Evolutionary conservation across 1,140 invertebrate genomes (phyloP).

Genomic region (Octopus bimaculoides): DNA sequence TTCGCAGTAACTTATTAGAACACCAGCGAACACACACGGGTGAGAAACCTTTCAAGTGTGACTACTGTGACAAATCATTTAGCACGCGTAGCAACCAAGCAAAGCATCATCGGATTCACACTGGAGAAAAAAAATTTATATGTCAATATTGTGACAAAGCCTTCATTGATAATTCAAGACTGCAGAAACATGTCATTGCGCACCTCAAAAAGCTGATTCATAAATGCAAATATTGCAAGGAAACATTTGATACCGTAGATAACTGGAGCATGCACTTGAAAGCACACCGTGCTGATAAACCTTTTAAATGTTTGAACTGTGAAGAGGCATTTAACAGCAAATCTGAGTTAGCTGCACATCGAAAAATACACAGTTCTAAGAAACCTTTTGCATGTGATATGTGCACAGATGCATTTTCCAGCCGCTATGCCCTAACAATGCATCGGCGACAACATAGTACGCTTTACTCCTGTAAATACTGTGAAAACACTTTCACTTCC

Average conservation of each 20-base stretch:
- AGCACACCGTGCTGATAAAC: slow-evolving; percentile 18
- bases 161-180: slow-evolving; percentile 54
- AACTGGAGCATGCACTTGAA: slow-evolving; percentile 10
- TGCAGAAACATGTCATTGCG: slow-evolving; percentile 48
- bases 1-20: slow-evolving; percentile 12
- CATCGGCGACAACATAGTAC: background rate
- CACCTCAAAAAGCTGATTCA: background rate
- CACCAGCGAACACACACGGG: slow-evolving; percentile 51
- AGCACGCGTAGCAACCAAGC: slow-evolving; percentile 55
- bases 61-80: slow-evolving; percentile 50
- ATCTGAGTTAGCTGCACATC: slow-evolving; percentile 53
- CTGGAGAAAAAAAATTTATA: slow-evolving; percentile 54
- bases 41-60: slow-evolving; percentile 30
- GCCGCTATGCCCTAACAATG: background rate
- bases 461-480: slow-evolving; percentile 17
- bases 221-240: slow-evolving; percentile 4
- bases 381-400: slow-evolving; percentile 39
- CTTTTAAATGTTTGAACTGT: slow-evolving; percentile 61
- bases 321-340: slow-evolving; percentile 83
- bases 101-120: slow-evolving; percentile 53
- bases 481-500: slow-evolving; percentile 11
- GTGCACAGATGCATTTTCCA: background rate
- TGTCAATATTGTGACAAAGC: slow-evolving; percentile 54
- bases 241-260: slow-evolving; percentile 6
- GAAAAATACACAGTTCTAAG: slow-evolving; percentile 16